These are phyloP conservation scores for Rattus rattus DNA, from an alignment of 2,113 vertebrate genomes.

Conservation along the genomic window DNA sequence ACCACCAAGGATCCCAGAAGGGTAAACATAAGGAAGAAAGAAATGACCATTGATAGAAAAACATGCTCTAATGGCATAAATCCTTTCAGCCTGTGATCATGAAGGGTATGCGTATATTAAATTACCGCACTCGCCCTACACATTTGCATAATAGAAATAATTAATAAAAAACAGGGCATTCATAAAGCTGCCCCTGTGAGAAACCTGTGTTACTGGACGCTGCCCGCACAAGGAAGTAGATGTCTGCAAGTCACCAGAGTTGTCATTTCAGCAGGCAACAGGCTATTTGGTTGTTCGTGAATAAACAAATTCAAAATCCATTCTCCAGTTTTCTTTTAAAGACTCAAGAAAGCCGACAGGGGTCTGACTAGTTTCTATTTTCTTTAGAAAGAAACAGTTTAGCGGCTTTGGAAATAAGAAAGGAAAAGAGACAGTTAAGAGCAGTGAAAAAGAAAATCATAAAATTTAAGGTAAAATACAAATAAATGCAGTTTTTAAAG, in stretches of 20 bases:
- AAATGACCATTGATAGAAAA: neutral
- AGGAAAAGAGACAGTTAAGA: neutral
- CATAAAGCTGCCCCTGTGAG: neutral
- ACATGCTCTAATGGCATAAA: neutral
- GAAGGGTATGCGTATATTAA: neutral
- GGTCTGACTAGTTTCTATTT: slow-evolving; percentile 26
- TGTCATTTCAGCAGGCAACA: slow-evolving; percentile 32
- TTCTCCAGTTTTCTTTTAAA: slow-evolving; percentile 32
- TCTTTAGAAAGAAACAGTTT: neutral
- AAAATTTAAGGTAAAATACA: slow-evolving; percentile 26
- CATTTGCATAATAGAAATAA: neutral
- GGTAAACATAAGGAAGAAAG: neutral
- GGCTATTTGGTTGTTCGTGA: neutral
- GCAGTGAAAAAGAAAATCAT: slow-evolving; percentile 2
- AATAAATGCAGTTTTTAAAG: neutral
- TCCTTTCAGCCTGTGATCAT: neutral
- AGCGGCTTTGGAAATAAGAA: slow-evolving; percentile 20
- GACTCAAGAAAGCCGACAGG: neutral
- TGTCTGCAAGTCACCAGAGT: neutral
- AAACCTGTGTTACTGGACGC: neutral
- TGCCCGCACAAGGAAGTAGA: neutral
- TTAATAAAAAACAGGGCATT: neutral
- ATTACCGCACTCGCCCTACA: neutral
- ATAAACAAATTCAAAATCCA: slow-evolving; percentile 16
- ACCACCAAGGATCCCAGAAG: neutral